Evolutionary conservation across 2,113 vertebrate species (phyloP).

Genomic region (Anoura caudifer): DNA sequence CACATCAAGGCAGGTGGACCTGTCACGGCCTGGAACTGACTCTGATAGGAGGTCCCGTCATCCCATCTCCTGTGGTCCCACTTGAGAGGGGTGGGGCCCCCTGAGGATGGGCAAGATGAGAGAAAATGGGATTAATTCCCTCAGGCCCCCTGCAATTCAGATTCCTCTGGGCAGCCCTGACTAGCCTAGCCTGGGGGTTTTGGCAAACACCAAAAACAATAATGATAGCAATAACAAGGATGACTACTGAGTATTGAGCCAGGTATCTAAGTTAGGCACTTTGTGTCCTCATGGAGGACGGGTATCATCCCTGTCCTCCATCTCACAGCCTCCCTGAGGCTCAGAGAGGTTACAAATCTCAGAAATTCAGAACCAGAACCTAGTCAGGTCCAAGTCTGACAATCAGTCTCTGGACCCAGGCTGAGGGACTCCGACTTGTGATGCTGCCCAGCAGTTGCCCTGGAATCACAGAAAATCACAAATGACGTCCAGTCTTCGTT

Average conservation of each 20-base stretch:
- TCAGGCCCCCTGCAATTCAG: no score
- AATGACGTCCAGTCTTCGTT: no score
- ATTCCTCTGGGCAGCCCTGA: neutral
- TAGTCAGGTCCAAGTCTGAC: neutral
- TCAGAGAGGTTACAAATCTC: neutral
- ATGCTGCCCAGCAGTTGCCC: neutral
- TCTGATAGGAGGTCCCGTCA: conserved; percentile 38
- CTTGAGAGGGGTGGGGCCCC: neutral
- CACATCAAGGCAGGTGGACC: conserved; percentile 37
- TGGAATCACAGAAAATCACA: no score
- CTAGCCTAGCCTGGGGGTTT: neutral
- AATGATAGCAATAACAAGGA: neutral
- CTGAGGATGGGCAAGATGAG: neutral
- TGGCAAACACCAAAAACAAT: neutral
- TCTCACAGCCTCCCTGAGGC: neutral
- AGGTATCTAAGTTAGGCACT: neutral
- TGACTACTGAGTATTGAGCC: neutral
- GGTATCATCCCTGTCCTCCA: no score
- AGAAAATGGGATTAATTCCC: neutral
- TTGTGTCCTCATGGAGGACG: no score
- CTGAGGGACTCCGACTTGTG: neutral
- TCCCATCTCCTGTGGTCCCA: conserved; percentile 21
- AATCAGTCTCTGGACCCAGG: neutral
- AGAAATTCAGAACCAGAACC: neutral
- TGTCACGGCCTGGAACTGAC: conserved; percentile 42